These are phyloP conservation scores for Asbolus verrucosus DNA, from an alignment of 1,140 invertebrate genomes.

Conservation along the genomic window DNA sequence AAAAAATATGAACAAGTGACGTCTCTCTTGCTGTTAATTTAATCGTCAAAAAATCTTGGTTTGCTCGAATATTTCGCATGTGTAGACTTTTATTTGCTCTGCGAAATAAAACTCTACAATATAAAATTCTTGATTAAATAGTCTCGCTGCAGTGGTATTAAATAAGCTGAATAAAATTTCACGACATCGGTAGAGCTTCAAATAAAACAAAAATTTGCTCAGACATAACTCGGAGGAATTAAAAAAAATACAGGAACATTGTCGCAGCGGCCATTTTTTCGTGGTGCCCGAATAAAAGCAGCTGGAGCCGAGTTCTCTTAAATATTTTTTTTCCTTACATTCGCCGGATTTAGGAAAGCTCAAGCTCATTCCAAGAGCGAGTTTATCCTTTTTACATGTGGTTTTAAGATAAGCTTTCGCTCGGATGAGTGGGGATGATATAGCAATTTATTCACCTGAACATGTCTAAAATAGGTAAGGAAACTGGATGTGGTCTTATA, in stretches of 20 bases:
- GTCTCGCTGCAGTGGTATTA: slow-evolving; percentile 47
- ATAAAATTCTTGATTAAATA: slow-evolving; percentile 54
- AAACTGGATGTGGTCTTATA: slow-evolving; percentile 9
- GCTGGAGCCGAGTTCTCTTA: too few relatives aligned
- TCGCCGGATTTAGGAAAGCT: slow-evolving; percentile 27
- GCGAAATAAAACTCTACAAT: slow-evolving; percentile 42
- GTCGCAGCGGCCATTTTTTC: too few relatives aligned
- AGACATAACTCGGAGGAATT: slow-evolving; percentile 17
- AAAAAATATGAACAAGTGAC: neutral
- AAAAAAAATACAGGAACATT: too few relatives aligned
- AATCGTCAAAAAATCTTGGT: too few relatives aligned
- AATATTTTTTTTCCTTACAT: slow-evolving; percentile 24
- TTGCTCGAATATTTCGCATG: slow-evolving; percentile 39
- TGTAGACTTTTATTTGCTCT: slow-evolving; percentile 32
- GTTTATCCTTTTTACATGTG: slow-evolving; percentile 36
- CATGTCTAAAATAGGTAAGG: slow-evolving; percentile 24
- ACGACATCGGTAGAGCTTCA: too few relatives aligned
- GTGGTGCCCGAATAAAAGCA: too few relatives aligned
- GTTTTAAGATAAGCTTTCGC: slow-evolving; percentile 29
- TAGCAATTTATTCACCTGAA: slow-evolving; percentile 37
- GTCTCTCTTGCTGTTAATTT: neutral
- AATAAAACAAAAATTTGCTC: too few relatives aligned
- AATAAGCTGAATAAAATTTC: slow-evolving; percentile 42
- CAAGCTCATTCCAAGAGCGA: slow-evolving; percentile 15
- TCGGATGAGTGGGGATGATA: slow-evolving; percentile 29